These are phyloP conservation scores for Myotis yumanensis DNA, from an alignment of 2,113 vertebrate genomes.

Conservation along the genomic window DNA sequence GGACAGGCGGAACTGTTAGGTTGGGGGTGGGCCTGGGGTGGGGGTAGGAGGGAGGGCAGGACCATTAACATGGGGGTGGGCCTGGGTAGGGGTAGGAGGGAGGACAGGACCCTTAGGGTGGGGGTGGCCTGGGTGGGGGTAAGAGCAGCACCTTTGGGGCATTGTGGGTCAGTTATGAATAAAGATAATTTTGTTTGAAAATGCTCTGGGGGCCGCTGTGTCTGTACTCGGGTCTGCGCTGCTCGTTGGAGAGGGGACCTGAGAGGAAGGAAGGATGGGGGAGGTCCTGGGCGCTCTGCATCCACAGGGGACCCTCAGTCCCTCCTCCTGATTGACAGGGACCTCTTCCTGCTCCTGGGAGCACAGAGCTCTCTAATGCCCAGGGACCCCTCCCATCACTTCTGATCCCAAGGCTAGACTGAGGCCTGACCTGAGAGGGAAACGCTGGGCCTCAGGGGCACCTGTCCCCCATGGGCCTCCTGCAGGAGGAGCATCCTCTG, in stretches of 20 bases:
- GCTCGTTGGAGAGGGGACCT: too few species aligned
- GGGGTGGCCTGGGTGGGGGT: neutral
- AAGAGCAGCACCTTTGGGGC: neutral
- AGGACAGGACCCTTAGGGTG: neutral
- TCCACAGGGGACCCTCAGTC: neutral
- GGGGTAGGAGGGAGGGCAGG: too few species aligned
- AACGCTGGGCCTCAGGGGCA: neutral
- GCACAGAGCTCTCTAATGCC: neutral
- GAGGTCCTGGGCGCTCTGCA: too few species aligned
- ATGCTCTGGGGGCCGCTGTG: too few species aligned
- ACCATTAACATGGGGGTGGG: too few species aligned
- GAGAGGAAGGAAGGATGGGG: too few species aligned
- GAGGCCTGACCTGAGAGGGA: neutral
- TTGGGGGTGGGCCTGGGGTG: too few species aligned
- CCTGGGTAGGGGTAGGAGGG: neutral
- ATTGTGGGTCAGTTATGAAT: too few species aligned
- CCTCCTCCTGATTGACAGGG: neutral
- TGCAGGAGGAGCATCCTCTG: neutral
- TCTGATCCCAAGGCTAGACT: neutral
- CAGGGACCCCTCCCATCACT: neutral
- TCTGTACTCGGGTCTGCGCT: too few species aligned
- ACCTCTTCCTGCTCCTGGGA: neutral
- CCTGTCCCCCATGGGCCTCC: neutral
- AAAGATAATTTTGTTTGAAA: too few species aligned
- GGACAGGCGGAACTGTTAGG: too few species aligned